Evolutionary conservation across 2,113 vertebrate species (phyloP), one percentile per base, ranked within the genome.

Genomic region (Eptesicus fuscus): DNA sequence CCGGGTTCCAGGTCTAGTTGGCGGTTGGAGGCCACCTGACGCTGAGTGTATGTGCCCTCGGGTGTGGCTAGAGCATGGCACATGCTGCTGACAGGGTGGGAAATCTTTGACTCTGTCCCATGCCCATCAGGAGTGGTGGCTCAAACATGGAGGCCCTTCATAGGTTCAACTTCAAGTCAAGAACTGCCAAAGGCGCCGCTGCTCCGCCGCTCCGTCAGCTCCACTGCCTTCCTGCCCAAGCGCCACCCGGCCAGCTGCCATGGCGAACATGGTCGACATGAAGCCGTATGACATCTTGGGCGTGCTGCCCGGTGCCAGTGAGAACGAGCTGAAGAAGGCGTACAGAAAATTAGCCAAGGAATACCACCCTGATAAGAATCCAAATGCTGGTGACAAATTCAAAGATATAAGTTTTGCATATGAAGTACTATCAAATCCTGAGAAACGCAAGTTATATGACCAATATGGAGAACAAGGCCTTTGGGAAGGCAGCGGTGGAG

Each of bases 351-450:
- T 99, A 98, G 99, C 99, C 96, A 99, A 99, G 98, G 99, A 99
- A 61, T 99, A 99, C 96, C 99, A 99, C 87, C 99, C 99, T 95
- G 99, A 99, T 98, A 99, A 99, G 98, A 99, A 99, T 97, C 99
- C 99, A 88, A 99, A 99, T 97, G 99, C 99, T 84, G 99, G 99
- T 90, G 99, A 99, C 96, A 99, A 99, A 99, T 99, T 99, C 98
- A 99, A 99, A 98, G 99, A 99, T 98, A 99, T 99, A 96, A 99
- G 99, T 95, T 99, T 99, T 98, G 99, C 99, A 4, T 99, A 99
- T 94, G 99, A 99, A 98, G 99, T 99, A 0, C 95, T 99, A 88
- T 99, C 99, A 83, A 99, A 99, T 94, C 99, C 99, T 0, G 99
- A 99, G 97, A 99, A 99, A 88, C 99, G 99, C 4, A 99, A 99